Conservation (phyloP, 2,888 invertebrate species). For the Acrocera orbiculus region DNA sequence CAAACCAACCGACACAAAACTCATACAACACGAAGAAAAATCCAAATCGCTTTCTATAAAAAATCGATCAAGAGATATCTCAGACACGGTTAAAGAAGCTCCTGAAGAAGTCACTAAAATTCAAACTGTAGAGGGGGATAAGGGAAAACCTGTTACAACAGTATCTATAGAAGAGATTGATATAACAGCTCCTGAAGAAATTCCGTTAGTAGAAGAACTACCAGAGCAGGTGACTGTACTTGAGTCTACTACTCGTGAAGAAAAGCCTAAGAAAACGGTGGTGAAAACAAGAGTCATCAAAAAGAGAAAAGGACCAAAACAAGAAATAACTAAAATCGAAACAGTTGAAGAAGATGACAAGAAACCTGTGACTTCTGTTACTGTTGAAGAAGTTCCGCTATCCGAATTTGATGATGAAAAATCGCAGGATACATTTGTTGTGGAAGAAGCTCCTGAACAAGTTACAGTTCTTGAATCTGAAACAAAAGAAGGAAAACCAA, state of each 20-base stretch:
- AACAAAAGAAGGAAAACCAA: slow-evolving; percentile 20
- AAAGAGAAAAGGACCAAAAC: slow-evolving; percentile 21
- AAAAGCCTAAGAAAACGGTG: slow-evolving; percentile 18
- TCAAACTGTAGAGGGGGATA: slow-evolving; percentile 20
- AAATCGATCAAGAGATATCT: slow-evolving; percentile 6
- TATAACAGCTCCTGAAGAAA: slow-evolving; percentile 5
- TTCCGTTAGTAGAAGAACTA: slow-evolving; percentile 17
- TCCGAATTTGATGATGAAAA: slow-evolving; percentile 7
- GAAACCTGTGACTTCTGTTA: slow-evolving; percentile 21
- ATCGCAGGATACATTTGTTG: slow-evolving; percentile 15
- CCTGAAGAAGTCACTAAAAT: slow-evolving; percentile 11
- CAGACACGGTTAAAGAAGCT: slow-evolving; percentile 13
- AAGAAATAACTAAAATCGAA: slow-evolving; percentile 13
- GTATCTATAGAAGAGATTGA: slow-evolving; percentile 22
- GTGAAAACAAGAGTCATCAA: slow-evolving; percentile 23
- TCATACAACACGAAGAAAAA: too few species aligned
- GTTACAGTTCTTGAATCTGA: slow-evolving; percentile 21
- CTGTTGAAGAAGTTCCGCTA: slow-evolving; percentile 6
- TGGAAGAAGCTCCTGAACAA: slow-evolving; percentile 25
- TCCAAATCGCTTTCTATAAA: too few species aligned
- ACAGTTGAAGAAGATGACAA: not conserved
- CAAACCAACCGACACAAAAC: too few species aligned
- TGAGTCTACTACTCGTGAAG: slow-evolving; percentile 29
- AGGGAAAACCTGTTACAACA: slow-evolving; percentile 16
- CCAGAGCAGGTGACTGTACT: slow-evolving; percentile 25